These are phyloP conservation scores for pig (Sus scrofa) DNA, from an alignment of 2,113 vertebrate genomes.

Conservation along the genomic window DNA sequence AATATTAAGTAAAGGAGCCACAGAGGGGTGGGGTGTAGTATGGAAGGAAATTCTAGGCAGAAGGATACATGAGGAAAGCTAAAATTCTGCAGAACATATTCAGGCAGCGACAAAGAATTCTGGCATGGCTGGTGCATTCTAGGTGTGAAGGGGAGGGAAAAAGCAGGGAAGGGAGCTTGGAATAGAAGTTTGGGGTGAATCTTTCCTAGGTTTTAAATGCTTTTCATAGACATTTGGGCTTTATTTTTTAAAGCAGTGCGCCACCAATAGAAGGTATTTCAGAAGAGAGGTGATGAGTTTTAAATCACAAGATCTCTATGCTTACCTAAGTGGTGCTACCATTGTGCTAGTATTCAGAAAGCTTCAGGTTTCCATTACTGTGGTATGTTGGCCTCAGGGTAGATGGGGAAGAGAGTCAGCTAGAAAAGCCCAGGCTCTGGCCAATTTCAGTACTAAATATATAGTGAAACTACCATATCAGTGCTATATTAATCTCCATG, in stretches of 20 bases:
- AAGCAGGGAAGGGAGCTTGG: not conserved
- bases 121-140: not conserved
- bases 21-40: not conserved
- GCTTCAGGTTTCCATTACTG: not conserved
- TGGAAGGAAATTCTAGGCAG: constrained; percentile 17
- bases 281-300: not conserved
- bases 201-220: not conserved
- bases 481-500: not conserved
- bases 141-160: not conserved
- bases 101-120: not conserved
- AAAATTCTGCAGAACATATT: not conserved
- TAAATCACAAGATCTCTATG: not conserved
- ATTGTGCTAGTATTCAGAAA: not conserved
- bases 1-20: not conserved
- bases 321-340: not conserved
- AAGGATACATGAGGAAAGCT: not conserved
- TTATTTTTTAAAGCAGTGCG: not conserved
- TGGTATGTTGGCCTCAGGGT: not conserved
- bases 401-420: not conserved
- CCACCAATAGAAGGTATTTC: not conserved
- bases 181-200: not conserved
- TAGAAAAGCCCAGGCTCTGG: not conserved
- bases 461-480: not conserved
- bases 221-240: constrained; percentile 2
- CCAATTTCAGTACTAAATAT: constrained; percentile 16